phyloP scores from a whole-genome alignment of 2,888 invertebrate genomes.

The Diploptera punctata region DNA sequence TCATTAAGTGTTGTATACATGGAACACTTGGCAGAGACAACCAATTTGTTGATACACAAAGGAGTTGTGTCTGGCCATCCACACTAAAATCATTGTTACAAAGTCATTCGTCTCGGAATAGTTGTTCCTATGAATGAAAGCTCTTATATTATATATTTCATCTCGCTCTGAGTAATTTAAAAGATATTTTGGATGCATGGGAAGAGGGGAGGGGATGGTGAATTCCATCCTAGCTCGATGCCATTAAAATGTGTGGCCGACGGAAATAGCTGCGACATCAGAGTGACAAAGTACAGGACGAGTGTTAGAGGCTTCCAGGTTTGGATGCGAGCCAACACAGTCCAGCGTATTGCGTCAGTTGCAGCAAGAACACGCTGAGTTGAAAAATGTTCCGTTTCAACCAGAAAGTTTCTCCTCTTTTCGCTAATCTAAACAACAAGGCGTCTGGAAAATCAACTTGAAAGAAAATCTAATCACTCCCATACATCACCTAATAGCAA shows the following conservation, averaged over 20 bases:
- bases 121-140: neutral
- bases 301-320: conserved; percentile 8
- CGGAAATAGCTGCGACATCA: conserved; percentile 33
- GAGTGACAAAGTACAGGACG: conserved; percentile 31
- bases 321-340: conserved; percentile 13
- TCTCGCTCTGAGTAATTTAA: neutral
- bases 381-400: neutral
- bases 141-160: too few species aligned
- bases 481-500: neutral
- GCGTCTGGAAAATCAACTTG: neutral
- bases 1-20: too few species aligned
- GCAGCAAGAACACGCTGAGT: too few species aligned
- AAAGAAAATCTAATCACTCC: neutral
- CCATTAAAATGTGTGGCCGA: conserved; percentile 28
- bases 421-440: neutral
- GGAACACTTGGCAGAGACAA: neutral
- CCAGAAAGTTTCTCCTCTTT: neutral
- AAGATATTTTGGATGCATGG: neutral
- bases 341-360: neutral
- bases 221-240: neutral
- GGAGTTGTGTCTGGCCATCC: neutral
- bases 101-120: neutral
- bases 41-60: neutral
- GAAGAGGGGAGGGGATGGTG: neutral
- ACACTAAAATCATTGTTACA: too few species aligned